Evolutionary conservation across 2,113 vertebrate species (phyloP).

Genomic region (Zosterops hypoxanthus): DNA sequence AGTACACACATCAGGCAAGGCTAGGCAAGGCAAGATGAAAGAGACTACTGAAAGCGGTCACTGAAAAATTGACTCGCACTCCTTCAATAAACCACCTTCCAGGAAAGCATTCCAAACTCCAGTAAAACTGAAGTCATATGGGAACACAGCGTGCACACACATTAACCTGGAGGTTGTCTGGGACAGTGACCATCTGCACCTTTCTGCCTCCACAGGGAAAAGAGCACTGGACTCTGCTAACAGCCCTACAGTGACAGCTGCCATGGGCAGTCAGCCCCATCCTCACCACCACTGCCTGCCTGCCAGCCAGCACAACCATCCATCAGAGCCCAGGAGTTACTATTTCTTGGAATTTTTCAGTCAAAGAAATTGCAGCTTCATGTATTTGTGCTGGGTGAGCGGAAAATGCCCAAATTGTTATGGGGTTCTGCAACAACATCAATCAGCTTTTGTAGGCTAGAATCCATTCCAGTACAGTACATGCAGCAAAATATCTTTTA

Average conservation of each 20-base stretch:
- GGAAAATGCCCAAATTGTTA: neutral
- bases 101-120: neutral
- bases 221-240: neutral
- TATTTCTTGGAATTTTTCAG: neutral
- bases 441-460: neutral
- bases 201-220: neutral
- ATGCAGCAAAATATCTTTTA: neutral
- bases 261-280: rapidly evolving
- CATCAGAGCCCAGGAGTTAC: rapidly evolving
- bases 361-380: neutral
- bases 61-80: neutral
- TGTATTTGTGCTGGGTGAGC: neutral
- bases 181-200: neutral
- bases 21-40: neutral
- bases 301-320: neutral
- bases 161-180: neutral
- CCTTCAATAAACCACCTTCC: neutral
- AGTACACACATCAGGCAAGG: neutral
- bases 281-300: neutral
- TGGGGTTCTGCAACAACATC: neutral
- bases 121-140: rapidly evolving
- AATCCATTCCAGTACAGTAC: neutral
- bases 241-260: neutral
- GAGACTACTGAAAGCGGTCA: neutral
- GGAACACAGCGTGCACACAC: rapidly evolving